Evolutionary conservation across 2,113 vertebrate genomes (phyloP).

Genomic region (Pelecanus crispus): DNA sequence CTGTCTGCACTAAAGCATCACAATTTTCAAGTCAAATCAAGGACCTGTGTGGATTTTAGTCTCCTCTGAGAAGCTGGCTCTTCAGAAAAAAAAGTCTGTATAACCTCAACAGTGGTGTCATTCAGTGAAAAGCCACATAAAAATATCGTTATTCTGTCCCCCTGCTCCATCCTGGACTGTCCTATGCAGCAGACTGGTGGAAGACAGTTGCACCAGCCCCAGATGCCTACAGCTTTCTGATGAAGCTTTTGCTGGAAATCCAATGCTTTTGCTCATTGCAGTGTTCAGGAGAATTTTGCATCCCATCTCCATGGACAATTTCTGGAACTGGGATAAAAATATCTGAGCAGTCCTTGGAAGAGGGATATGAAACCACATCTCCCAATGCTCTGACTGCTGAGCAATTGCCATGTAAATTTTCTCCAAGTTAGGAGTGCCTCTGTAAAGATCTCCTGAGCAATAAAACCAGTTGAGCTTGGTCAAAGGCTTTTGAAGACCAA

Average conservation of each 20-base stretch:
- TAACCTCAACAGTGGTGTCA: background rate
- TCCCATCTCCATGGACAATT: background rate
- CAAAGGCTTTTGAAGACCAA: background rate
- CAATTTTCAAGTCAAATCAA: background rate
- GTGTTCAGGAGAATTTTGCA: background rate
- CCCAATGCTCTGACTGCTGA: background rate
- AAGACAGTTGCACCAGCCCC: background rate
- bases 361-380: background rate
- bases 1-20: background rate
- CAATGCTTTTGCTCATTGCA: background rate
- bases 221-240: background rate
- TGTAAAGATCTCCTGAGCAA: background rate
- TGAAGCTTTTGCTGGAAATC: background rate
- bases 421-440: background rate
- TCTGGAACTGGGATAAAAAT: background rate
- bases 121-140: background rate
- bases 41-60: background rate
- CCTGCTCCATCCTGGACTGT: background rate
- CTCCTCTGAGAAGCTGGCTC: background rate
- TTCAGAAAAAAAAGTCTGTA: background rate
- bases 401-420: background rate
- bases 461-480: conserved; percentile 1
- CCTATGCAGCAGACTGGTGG: background rate
- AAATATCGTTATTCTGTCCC: background rate
- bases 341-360: background rate